Evolutionary conservation across 2,888 invertebrate species (phyloP), one percentile per base, ranked within the genome.

Genomic region (Spialia ferax): DNA sequence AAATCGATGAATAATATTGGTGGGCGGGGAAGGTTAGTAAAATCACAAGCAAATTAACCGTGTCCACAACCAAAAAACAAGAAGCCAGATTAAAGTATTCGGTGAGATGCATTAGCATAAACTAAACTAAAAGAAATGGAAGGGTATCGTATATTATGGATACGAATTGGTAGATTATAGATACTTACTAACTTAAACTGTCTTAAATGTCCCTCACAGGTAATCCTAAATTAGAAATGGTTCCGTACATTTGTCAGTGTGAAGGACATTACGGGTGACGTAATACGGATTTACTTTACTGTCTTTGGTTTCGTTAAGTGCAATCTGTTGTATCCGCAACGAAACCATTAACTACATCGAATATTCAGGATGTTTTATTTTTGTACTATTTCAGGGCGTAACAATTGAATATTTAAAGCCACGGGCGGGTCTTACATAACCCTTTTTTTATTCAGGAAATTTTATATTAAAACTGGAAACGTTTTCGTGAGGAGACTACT

Each of bases 321-420:
- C 80, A 79, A 84, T 86, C 75, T 75, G 81, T 78, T 85, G 84
- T 86, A 76, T 73, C 74, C 71, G 77, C 75, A 81, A 42, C 54
- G 64, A 68, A 66, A 78, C 81, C 76, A 81, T 84, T 86, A 81
- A 81, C 73, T 77, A 65, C 78, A 84, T 86, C 78, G 84, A 83
- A 82, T 83, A 87, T 86, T 85, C 81, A 52, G 73, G 78, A 75
- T 76, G 77, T 77, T 71, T 72, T 71, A 71, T 69, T 71, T 69
- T 66, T 68, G 71, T 66, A 63, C 64, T 68, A 63, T 72, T 71
- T 70, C 66, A 68, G 29, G 65, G 48, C 35, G 62, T 60, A 69
- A 61, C 60, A 42, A 63, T 55, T 74, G 56, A 69, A 66, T 70
- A 61, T 63, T 70, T 70, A 52, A 68, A 69, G 42, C 50, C 62